These are phyloP conservation scores for Globodera ellingtonae DNA, from an alignment of 1,140 invertebrate species.

Conservation along the genomic window DNA sequence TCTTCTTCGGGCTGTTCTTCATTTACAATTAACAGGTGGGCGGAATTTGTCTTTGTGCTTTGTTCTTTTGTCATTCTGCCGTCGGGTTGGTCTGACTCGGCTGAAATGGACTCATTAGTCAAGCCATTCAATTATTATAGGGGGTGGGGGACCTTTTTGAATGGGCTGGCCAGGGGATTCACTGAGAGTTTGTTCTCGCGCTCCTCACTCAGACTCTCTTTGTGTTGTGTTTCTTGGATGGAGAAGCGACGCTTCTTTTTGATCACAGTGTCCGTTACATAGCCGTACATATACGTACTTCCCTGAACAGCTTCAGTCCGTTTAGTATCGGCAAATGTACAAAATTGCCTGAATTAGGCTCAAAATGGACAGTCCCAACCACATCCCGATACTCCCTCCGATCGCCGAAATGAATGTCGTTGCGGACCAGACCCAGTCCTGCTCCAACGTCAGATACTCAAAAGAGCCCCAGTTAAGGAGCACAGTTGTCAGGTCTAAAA, in stretches of 20 bases:
- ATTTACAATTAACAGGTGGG: constrained; percentile 40
- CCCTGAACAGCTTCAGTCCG: constrained; percentile 43
- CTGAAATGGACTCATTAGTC: constrained; percentile 3
- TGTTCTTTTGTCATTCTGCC: constrained; percentile 19
- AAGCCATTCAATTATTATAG: constrained; percentile 21
- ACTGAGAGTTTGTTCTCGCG: constrained; percentile 39
- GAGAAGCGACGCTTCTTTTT: constrained; percentile 46
- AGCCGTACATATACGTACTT: constrained; percentile 58
- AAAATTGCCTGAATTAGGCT: constrained; percentile 53
- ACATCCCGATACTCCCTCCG: constrained; percentile 56
- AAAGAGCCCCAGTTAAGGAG: constrained; percentile 62
- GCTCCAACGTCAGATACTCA: constrained; percentile 62
- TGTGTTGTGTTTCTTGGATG: constrained; percentile 16
- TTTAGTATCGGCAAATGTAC: neutral
- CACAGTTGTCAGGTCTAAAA: constrained; percentile 53
- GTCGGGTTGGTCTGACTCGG: neutral
- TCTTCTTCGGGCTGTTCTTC: constrained; percentile 3
- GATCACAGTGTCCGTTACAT: constrained; percentile 51
- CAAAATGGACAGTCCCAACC: constrained; percentile 53
- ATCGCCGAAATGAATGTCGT: constrained; percentile 53
- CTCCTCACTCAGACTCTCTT: constrained; percentile 17
- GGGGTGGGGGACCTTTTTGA: constrained; percentile 29
- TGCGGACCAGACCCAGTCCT: constrained; percentile 55
- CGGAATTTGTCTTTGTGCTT: constrained; percentile 9
- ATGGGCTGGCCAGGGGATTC: constrained; percentile 56